Base-by-base conservation (phyloP, 2,888 invertebrate genomes). In the Erebia palarica region DNA sequence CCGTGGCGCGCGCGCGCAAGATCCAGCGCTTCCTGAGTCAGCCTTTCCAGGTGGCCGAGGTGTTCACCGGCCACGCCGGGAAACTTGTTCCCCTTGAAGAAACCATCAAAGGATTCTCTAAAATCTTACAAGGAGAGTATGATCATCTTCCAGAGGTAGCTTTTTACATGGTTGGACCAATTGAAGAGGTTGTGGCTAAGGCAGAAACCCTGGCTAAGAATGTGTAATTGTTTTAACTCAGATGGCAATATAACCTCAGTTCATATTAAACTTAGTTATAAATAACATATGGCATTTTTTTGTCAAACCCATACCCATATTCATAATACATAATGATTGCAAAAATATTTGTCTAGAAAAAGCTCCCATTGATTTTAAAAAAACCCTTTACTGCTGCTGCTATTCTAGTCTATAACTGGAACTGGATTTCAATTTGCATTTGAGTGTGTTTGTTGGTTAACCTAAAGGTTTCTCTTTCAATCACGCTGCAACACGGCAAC, bases 1-100 rank as follows among this genome's bases (percentile, higher is more conserved):
- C 97, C 57, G 98, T 98, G 47, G 95, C 98, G n/a, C 96, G 98
- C 82, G 98, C 98, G 68, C 96, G 98, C 83, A 98, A 98, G 94
- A 98, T 98, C 90, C 98, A 98, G 92, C 96, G 96, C 86, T 98
- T 98, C 96, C 94, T 98, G 82, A 98, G 98, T 47, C 98, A 98
- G 91, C 98, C 98, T 87, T 98, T 98, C 97, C 92, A 92, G 89
- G 97, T 98, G 75, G 98, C 98, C 84, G 98, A 98, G 91, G 98
- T 98, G 67, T 98, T 98, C 94, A 98, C 98, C 77, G 98, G 98
- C 76, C 97, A 97, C 81, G 95, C 96, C 76, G 98, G 98, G 80
- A 98, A 98, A 94, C 94, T 98, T 79, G 98, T 98, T 77, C 96
- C 97, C 49, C 94, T 98, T 75, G 97, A 95, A 89, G 97, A 98